These are phyloP conservation scores for Leucophenga montana DNA, from an alignment of 2,888 invertebrate genomes.

Conservation along the genomic window DNA sequence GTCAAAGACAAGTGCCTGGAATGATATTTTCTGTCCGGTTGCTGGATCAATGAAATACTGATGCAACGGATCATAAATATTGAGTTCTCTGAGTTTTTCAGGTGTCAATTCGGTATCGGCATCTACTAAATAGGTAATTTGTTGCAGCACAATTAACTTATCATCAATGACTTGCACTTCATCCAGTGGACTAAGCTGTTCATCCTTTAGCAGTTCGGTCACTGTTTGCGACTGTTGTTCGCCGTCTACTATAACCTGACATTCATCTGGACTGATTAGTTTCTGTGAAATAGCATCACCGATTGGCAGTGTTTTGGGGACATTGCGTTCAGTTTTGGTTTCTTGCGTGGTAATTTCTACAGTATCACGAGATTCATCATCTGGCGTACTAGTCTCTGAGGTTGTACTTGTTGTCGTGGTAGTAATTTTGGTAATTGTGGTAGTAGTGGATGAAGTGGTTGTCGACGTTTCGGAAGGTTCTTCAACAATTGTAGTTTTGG, in stretches of 20 bases:
- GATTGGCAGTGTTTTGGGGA: constrained; percentile 74
- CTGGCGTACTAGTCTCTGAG: constrained; percentile 29
- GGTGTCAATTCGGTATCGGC: constrained; percentile 75
- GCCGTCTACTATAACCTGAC: constrained; percentile 78
- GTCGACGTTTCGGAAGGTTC: constrained; percentile 1
- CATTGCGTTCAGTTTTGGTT: constrained; percentile 43
- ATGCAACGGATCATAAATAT: constrained; percentile 82
- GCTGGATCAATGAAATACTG: constrained; percentile 87
- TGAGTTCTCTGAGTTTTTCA: constrained; percentile 83
- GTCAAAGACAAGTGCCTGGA: constrained; percentile 82
- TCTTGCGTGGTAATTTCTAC: constrained; percentile 43
- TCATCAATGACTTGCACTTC: constrained; percentile 80
- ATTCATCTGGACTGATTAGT: constrained; percentile 80
- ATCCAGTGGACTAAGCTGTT: constrained; percentile 80
- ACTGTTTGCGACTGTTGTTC: constrained; percentile 79
- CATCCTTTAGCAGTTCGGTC: constrained; percentile 81
- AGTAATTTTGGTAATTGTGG: constrained; percentile 47
- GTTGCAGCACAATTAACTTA: constrained; percentile 77
- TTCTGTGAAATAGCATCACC: constrained; percentile 79
- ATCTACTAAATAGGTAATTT: constrained; percentile 61
- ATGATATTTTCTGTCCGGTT: constrained; percentile 83
- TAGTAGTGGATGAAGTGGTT: constrained; percentile 38
- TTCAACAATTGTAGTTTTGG: background rate
- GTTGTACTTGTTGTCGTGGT: constrained; percentile 47
- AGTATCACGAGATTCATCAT: constrained; percentile 56